Conservation (phyloP, 2,888 invertebrate genomes). For the Halictus quadricinctus region DNA sequence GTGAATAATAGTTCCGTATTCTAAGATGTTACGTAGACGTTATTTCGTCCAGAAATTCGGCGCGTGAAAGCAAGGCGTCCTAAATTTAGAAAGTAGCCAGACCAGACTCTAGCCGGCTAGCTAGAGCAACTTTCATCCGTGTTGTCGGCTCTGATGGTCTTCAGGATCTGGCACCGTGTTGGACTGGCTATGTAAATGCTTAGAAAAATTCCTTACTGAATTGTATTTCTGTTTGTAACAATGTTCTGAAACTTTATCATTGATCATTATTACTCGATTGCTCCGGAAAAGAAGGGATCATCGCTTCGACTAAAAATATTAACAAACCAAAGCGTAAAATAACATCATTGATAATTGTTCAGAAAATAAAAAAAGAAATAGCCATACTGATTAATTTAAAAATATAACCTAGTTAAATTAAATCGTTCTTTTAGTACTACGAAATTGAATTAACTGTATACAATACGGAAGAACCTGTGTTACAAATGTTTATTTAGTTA, state of each 20-base stretch:
- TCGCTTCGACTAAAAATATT: not conserved
- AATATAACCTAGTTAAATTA: not conserved
- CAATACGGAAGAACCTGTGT: not conserved
- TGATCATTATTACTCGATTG: not conserved
- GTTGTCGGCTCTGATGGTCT: constrained; percentile 30
- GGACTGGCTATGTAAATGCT: not conserved
- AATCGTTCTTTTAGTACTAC: not conserved
- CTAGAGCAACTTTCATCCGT: constrained; percentile 71
- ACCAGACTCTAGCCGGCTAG: constrained; percentile 59
- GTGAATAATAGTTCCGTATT: constrained; percentile 15
- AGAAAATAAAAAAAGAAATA: too few relatives aligned
- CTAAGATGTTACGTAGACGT: constrained; percentile 25
- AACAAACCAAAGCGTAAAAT: not conserved
- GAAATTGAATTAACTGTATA: not conserved
- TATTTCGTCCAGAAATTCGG: constrained; percentile 65
- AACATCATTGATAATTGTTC: too few relatives aligned
- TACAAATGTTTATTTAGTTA: not conserved
- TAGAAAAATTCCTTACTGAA: not conserved
- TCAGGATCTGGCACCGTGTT: constrained; percentile 16
- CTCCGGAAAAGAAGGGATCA: too few relatives aligned
- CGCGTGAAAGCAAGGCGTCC: constrained; percentile 74
- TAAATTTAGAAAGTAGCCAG: constrained; percentile 79
- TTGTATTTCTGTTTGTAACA: not conserved
- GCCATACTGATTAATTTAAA: too few relatives aligned
- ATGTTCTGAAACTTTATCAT: not conserved